Evolutionary conservation across 2,113 vertebrate species (phyloP).

Genomic region (Xiphorhynchus elegans): DNA sequence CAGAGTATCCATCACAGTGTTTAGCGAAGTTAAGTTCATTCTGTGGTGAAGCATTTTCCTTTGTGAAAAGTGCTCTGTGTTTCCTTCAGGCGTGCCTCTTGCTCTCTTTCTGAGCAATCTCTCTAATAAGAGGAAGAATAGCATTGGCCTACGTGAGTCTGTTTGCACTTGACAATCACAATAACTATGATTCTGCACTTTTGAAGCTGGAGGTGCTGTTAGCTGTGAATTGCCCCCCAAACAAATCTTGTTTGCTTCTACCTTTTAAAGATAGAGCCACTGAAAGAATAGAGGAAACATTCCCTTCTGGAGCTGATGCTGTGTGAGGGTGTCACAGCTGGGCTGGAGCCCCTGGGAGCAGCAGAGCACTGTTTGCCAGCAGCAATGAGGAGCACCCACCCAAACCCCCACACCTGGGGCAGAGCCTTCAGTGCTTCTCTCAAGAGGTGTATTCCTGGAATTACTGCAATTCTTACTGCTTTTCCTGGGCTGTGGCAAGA

Average conservation of each 20-base stretch:
- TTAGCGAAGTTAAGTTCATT: background rate
- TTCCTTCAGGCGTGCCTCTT: background rate
- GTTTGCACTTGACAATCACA: background rate
- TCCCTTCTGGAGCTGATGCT: background rate
- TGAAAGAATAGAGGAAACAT: background rate
- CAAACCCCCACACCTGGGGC: background rate
- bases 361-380: background rate
- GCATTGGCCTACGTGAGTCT: background rate
- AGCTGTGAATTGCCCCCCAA: background rate
- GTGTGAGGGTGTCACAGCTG: background rate
- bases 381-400: background rate
- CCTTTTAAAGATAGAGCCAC: background rate
- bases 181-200: slow-evolving; percentile 2
- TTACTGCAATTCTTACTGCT: background rate
- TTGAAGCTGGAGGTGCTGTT: background rate
- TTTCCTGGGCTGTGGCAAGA: background rate
- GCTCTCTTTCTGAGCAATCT: background rate
- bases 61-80: background rate
- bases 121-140: background rate
- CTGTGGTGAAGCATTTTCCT: background rate
- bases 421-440: background rate
- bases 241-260: background rate
- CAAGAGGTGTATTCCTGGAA: background rate
- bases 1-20: background rate
- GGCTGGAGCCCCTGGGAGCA: background rate